Percentiles rank a stretch among this genome's conserved stretches.
Conservation (phyloP, 2,113 vertebrate genomes). For the Spizaetus ornatus region DNA sequence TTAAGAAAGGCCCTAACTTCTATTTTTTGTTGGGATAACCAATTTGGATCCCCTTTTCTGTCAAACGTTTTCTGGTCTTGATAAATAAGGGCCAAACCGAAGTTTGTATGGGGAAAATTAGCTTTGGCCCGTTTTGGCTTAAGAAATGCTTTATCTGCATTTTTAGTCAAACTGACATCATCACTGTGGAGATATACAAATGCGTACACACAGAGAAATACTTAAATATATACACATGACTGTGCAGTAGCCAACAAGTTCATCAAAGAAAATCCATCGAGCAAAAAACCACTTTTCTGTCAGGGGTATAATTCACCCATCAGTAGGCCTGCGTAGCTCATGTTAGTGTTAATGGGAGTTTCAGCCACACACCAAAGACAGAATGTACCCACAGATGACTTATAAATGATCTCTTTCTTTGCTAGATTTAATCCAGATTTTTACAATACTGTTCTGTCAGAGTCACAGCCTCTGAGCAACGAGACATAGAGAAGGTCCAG, state of each 20-base stretch:
- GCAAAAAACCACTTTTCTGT: conserved; percentile 51
- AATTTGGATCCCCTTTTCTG: conserved; percentile 52
- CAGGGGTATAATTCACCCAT: conserved; percentile 49
- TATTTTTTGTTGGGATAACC: conserved; percentile 64
- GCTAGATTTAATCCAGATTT: conserved; percentile 53
- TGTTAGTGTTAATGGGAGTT: conserved; percentile 33
- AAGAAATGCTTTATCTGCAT: conserved; percentile 71
- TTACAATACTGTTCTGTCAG: background rate
- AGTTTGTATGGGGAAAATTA: conserved; percentile 69
- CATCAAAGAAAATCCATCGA: conserved; percentile 37
- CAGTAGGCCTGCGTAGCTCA: conserved; percentile 33
- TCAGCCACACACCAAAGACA: conserved; percentile 5
- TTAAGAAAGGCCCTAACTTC: conserved; percentile 69
- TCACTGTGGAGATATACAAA: conserved; percentile 47
- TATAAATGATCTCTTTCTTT: conserved; percentile 21
- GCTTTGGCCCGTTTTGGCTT: conserved; percentile 68
- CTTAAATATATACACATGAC: conserved; percentile 63
- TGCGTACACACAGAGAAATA: conserved; percentile 12
- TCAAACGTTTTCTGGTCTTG: conserved; percentile 70
- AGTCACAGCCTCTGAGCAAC: background rate
- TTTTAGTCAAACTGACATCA: conserved; percentile 72
- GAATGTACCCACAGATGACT: conserved; percentile 15
- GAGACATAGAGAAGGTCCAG: background rate
- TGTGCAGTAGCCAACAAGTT: conserved; percentile 41
- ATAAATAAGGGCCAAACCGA: conserved; percentile 72